phyloP scores from a whole-genome alignment of 2,888 invertebrate genomes.

The Drosophila acutilabella region DNA sequence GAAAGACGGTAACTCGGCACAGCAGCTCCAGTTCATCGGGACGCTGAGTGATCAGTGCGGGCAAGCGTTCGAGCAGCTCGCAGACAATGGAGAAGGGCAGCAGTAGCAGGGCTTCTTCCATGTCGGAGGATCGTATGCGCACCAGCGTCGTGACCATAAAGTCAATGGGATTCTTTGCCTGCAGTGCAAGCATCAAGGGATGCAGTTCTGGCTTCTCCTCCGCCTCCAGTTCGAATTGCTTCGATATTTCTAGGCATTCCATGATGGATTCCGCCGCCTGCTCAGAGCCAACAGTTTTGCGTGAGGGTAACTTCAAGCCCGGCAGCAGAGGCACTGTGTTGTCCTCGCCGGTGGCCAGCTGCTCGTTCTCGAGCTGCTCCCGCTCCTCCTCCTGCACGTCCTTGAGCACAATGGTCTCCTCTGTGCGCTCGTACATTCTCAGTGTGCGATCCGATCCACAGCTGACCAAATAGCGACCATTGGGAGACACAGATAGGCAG shows the following conservation, averaged over 20 bases:
- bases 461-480: slow-evolving; percentile 91
- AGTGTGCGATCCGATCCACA: slow-evolving; percentile 95
- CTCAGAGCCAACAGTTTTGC: slow-evolving; percentile 87
- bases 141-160: slow-evolving; percentile 93
- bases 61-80: slow-evolving; percentile 90
- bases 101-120: slow-evolving; percentile 95
- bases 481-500: slow-evolving; percentile 91
- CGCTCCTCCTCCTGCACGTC: slow-evolving; percentile 95
- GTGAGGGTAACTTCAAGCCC: slow-evolving; percentile 92
- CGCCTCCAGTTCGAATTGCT: slow-evolving; percentile 86
- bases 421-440: slow-evolving; percentile 93
- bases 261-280: slow-evolving; percentile 93
- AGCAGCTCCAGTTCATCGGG: slow-evolving; percentile 91
- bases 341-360: slow-evolving; percentile 90
- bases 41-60: slow-evolving; percentile 88
- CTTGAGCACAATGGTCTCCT: slow-evolving; percentile 95
- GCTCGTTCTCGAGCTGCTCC: slow-evolving; percentile 89
- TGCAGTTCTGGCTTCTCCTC: slow-evolving; percentile 87
- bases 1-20: slow-evolving; percentile 91
- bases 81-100: slow-evolving; percentile 93
- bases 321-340: slow-evolving; percentile 90
- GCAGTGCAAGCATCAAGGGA: slow-evolving; percentile 92
- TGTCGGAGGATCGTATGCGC: slow-evolving; percentile 93
- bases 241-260: slow-evolving; percentile 94
- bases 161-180: slow-evolving; percentile 90